Evolutionary conservation across 2,888 invertebrate species (phyloP).

Genomic region (Rotaria socialis): DNA sequence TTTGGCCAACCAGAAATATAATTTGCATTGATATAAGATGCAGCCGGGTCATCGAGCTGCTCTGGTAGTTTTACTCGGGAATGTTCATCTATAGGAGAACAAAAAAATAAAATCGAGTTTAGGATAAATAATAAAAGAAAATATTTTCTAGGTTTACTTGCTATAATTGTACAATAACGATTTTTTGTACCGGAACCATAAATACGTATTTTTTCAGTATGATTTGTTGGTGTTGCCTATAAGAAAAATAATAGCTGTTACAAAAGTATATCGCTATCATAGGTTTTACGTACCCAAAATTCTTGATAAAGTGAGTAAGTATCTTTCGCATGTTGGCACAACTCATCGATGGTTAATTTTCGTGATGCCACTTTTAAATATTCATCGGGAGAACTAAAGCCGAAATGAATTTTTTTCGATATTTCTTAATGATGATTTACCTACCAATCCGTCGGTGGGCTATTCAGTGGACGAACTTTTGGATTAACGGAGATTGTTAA

Average conservation of each 20-base stretch:
- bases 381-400: slow-evolving; percentile 62
- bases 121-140: background rate
- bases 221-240: slow-evolving; percentile 78
- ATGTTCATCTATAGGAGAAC: slow-evolving; percentile 66
- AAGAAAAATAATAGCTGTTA: background rate
- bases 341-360: slow-evolving; percentile 62
- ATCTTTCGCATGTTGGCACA: slow-evolving; percentile 62
- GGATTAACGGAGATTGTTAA: slow-evolving; percentile 74
- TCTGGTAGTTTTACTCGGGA: slow-evolving; percentile 72
- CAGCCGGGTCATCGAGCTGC: slow-evolving; percentile 64
- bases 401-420: background rate
- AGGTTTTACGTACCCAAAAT: slow-evolving; percentile 68
- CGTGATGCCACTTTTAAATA: slow-evolving; percentile 65
- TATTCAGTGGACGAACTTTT: slow-evolving; percentile 36
- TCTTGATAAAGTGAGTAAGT: slow-evolving; percentile 71
- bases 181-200: slow-evolving; percentile 83
- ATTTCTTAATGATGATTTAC: background rate
- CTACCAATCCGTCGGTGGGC: slow-evolving; percentile 37
- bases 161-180: slow-evolving; percentile 78
- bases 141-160: slow-evolving; percentile 62
- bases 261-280: background rate
- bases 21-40: slow-evolving; percentile 84
- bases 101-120: background rate
- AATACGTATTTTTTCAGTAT: slow-evolving; percentile 72
- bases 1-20: slow-evolving; percentile 75